Conservation (phyloP, 2,888 invertebrate genomes). For the Polyploca ridens region DNA sequence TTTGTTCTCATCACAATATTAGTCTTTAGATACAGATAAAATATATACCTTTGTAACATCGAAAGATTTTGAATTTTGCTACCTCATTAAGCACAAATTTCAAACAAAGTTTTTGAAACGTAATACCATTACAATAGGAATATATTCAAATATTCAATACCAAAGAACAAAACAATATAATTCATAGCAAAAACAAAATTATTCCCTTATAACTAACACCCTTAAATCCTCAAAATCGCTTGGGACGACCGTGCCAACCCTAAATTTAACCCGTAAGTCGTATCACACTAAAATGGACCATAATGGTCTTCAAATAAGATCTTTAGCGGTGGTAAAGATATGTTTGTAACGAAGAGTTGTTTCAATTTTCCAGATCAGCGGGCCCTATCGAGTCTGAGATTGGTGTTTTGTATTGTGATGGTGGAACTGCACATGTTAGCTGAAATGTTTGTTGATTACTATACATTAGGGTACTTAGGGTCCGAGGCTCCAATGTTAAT, state of each 20-base stretch:
- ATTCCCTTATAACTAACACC: constrained; percentile 63
- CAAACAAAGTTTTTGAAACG: too few species aligned
- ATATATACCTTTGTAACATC: too few species aligned
- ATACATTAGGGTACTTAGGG: background rate
- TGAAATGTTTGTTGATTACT: constrained; percentile 32
- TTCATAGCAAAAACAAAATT: constrained; percentile 42
- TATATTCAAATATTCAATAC: background rate
- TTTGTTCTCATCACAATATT: too few species aligned
- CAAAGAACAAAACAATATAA: constrained; percentile 13
- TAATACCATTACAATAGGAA: too few species aligned
- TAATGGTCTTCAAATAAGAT: constrained; percentile 21
- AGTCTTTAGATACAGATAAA: too few species aligned
- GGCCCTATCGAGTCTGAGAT: constrained; percentile 63
- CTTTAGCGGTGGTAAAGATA: background rate
- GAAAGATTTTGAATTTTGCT: too few species aligned
- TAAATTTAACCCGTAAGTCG: constrained; percentile 11
- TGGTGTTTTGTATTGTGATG: constrained; percentile 39
- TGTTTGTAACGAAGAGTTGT: constrained; percentile 43
- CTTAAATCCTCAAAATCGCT: constrained; percentile 68
- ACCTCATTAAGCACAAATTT: too few species aligned
- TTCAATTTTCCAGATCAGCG: constrained; percentile 80
- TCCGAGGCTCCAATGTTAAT: background rate
- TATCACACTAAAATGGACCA: constrained; percentile 23
- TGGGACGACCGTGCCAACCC: constrained; percentile 49
- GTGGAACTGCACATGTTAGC: constrained; percentile 59